Conservation (phyloP, 2,113 vertebrate genomes). For the Corvus hawaiiensis region DNA sequence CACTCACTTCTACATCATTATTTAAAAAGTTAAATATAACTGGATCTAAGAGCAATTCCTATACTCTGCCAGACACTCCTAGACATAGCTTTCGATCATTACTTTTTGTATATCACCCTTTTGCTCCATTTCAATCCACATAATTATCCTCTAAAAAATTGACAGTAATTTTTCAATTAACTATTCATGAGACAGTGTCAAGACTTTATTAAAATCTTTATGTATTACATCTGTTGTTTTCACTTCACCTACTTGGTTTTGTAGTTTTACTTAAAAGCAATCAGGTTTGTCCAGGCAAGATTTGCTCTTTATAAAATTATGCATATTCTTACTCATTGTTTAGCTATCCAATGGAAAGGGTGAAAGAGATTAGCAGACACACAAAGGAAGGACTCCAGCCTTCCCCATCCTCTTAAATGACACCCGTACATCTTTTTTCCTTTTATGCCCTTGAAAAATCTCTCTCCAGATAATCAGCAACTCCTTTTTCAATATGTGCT, state of each 20-base stretch:
- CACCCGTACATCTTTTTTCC: neutral
- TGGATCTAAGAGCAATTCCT: neutral
- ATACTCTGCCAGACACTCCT: neutral
- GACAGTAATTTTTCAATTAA: slow-evolving; percentile 48
- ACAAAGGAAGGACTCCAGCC: neutral
- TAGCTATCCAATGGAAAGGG: neutral
- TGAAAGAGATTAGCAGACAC: neutral
- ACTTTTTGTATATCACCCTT: neutral
- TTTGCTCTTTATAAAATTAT: neutral
- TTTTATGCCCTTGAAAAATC: slow-evolving; percentile 12
- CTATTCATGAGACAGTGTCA: slow-evolving; percentile 14
- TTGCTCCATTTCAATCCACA: neutral
- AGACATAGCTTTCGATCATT: neutral
- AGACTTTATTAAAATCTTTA: slow-evolving; percentile 3
- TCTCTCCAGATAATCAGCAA: neutral
- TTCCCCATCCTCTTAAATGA: neutral
- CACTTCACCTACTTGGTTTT: neutral
- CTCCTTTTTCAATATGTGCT: neutral
- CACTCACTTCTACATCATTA: neutral
- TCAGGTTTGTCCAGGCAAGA: slow-evolving; percentile 1
- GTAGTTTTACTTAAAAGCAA: slow-evolving; percentile 27
- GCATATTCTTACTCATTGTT: neutral
- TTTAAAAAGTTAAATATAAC: neutral
- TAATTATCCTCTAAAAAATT: neutral
- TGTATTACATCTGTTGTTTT: neutral